A percentile compares a stretch with the other conserved stretches of the same genome.
Conservation (phyloP, 2,797 vertebrate species). For the Cygnus olor region DNA sequence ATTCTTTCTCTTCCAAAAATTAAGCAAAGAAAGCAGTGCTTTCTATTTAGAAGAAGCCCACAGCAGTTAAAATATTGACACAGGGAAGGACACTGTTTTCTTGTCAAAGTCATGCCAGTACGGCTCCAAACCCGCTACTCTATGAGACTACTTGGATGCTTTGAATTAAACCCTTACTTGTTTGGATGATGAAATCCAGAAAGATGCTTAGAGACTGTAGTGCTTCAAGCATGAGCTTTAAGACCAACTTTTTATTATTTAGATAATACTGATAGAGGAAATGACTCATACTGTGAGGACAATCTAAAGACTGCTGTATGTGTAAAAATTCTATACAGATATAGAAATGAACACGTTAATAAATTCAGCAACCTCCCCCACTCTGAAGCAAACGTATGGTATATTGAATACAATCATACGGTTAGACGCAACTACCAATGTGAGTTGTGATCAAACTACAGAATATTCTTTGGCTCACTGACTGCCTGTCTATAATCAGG, state of each 20-base stretch:
- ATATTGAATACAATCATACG: not conserved
- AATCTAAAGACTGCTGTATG: not conserved
- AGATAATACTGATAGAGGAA: not conserved
- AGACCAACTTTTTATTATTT: not conserved
- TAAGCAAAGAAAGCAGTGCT: not conserved
- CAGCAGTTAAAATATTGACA: not conserved
- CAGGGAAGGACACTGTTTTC: not conserved
- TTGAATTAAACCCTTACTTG: not conserved
- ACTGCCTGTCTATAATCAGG: not conserved
- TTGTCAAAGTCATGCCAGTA: not conserved
- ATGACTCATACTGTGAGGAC: not conserved
- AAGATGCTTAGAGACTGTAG: not conserved
- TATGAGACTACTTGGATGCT: not conserved
- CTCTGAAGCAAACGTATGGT: not conserved
- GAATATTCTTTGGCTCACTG: not conserved
- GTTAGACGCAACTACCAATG: not conserved
- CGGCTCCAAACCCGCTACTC: not conserved
- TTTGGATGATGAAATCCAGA: not conserved
- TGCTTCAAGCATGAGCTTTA: not conserved
- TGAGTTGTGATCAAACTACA: not conserved
- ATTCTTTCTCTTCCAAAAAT: not conserved
- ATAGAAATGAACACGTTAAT: not conserved
- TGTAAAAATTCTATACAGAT: not conserved
- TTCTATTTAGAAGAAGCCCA: not conserved
- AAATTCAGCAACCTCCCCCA: not conserved